Evolutionary conservation across 2,888 invertebrate species (phyloP).

Genomic region (Cancer borealis): DNA sequence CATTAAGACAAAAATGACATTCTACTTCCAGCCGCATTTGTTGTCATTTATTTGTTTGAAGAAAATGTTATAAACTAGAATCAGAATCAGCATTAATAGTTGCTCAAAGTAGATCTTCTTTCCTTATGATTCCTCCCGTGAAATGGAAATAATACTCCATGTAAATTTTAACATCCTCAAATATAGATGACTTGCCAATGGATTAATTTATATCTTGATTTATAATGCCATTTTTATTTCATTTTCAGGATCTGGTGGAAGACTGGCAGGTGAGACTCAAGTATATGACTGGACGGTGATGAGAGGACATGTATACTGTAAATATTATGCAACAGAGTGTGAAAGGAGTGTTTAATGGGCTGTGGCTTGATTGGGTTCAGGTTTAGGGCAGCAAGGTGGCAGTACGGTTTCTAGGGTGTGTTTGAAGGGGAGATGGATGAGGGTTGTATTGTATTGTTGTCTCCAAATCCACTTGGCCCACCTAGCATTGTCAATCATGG

Average conservation of each 20-base stretch:
- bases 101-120: background rate
- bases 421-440: background rate
- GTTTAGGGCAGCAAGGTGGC: background rate
- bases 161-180: background rate
- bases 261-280: slow-evolving; percentile 60
- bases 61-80: background rate
- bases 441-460: background rate
- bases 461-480: background rate
- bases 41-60: background rate
- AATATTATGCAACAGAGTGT: background rate
- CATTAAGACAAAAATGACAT: background rate
- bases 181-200: background rate
- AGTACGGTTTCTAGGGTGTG: background rate
- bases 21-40: background rate
- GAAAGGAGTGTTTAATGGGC: background rate
- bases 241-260: slow-evolving; percentile 56
- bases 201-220: background rate
- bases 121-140: background rate
- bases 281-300: background rate
- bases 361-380: background rate
- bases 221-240: slow-evolving; percentile 16
- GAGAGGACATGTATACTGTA: background rate
- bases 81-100: background rate
- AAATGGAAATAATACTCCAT: background rate
- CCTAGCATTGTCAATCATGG: background rate